Evolutionary conservation across 2,888 invertebrate genomes (phyloP), one percentile per base, ranked within the genome.

Genomic region (Chironomus tentans): DNA sequence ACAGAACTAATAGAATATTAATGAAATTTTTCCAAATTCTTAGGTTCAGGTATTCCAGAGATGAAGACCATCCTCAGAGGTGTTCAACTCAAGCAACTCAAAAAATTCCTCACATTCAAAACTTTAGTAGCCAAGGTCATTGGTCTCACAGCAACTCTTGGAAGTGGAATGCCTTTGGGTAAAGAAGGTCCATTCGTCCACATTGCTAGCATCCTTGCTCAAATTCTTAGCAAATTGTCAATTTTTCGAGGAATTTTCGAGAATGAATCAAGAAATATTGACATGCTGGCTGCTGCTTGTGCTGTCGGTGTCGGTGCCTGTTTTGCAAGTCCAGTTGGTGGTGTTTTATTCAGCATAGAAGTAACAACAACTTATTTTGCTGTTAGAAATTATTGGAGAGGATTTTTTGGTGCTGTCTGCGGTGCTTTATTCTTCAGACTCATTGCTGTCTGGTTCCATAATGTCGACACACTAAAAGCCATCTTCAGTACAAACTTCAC

Each of bases 181-280:
- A 98, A 98, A 88, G 98, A 98, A 89, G 93, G 98, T 85, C 98
- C 98, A 13, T 98, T 98, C 84, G 98, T 98, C 77, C 98, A 99
- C 86, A 96, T 99, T 80, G 97, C 98, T 79, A 96, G 97, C 81
- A 97, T 98, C 84, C 94, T 96, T 77, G 98, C 98, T 1, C 92
- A 95, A 15, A 87, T 98, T 73, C 88, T 98, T 76, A 95, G 96
- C 78, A 95, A 95, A 85, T 85, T 97, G 80, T 94, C 96, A 74
- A 93, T 94, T 75, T 96, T 97, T 85, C 93, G 95, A 85, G 96
- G 96, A 48, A 95, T 97, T 81, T 96, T 96, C 87, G 92, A 93
- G 85, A 97, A 97, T 85, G 97, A 97, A 84, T 95, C 95, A 68
- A 87, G 97, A 15, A 94, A 95, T 79, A 92, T 91, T 70, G 98